Base-by-base conservation (phyloP, 2,113 vertebrate species). In the Dascyllus trimaculatus region DNA sequence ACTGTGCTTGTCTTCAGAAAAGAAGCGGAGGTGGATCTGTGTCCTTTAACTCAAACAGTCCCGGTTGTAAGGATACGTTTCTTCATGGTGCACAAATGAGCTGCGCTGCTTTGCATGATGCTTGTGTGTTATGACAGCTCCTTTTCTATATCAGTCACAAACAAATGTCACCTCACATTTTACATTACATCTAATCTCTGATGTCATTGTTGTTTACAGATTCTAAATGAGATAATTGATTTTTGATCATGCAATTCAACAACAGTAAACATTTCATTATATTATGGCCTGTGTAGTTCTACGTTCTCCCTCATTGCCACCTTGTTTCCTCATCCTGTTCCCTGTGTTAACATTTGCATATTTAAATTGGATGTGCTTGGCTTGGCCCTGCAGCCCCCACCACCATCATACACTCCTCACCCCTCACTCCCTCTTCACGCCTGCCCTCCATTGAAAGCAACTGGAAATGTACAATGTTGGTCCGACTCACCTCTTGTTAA, bases 281-380 rank as follows among this genome's bases (percentile, higher is more conserved):
- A 78, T 87, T 73, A 82, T 7, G 48, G 13, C 45, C 49, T 38
- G 46, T 22, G 78, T 60, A 80, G 60, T 72, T 79, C 66, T 81
- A 54, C 80, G 76, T 76, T 89, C 80, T 83, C 59, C 53, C 59
- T 85, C 71, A 76, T 73, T 78, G 32, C 29, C 29, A 57, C 61
- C 67, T 73, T 85, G 69, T 68, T 82, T 85, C 71, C 71, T 66
- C 62, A 66, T 69, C 54, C 69, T 32, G 53, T 73, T 70, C 71
- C 54, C 58, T 78, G 38, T 2, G 69, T 84, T 75, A 87, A 62
- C 71, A 93, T 93, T 92, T 88, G 84, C 92, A 92, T 92, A 92
- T 92, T 87, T 88, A 89, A 92, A 93, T 93, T 90, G 85, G 88
- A 87, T 90, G 76, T 80, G 85, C 86, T 82, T 81, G 82, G 73